Base-by-base conservation (phyloP, 2,888 invertebrate genomes). In the Dicranocentrus wangi region DNA sequence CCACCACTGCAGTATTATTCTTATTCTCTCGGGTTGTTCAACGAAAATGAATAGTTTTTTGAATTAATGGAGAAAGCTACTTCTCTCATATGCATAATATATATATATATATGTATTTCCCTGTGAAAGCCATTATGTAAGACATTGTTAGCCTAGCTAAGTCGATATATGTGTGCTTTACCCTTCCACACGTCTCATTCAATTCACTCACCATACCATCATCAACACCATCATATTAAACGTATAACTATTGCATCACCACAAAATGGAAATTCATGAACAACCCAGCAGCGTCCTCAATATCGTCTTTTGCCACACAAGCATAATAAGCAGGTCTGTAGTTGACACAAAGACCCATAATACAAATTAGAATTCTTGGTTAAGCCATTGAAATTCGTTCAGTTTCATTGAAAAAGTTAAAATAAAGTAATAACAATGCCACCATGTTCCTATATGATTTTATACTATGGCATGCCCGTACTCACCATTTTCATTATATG, bases 351-450 rank as follows among this genome's bases (percentile, higher is more conserved):
- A 72, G 68, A 61, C 58, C 43, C 79, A 80, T 72, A 80, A 80
- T 80, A 68, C 72, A 79, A 79, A 79, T 79, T 79, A 79, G 78
- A 79, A 79, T 79, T 79, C 71, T 79, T 71, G 65, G 61, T 60
- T 51, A 75, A 69, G 39, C 76, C 66, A 55, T 39, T 76, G 39
- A 69, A 76, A 47, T 58, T 3, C 47, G n/a, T 53, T 53, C 53
- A 17, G 1, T 21, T 3, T 53, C 53, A 53, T 53, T 53, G 21
- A 53, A 53, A 47, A 53, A 53, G 53, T 53, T 53, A 17, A 17
- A 47, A 47, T 47, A 47, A 39, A 47, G 13, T 47, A 21, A 17
- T 53, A 21, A 53, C 53, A 53, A 17, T 53, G 13, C 21, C 23
- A 53, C 23, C 19, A 53, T 5, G 21, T 5, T 21, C 8, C 53